A percentile compares a stretch with the other conserved stretches of the same genome.
These are phyloP conservation scores for Haplochromis burtoni DNA, from an alignment of 2,113 vertebrate genomes.

Conservation along the genomic window DNA sequence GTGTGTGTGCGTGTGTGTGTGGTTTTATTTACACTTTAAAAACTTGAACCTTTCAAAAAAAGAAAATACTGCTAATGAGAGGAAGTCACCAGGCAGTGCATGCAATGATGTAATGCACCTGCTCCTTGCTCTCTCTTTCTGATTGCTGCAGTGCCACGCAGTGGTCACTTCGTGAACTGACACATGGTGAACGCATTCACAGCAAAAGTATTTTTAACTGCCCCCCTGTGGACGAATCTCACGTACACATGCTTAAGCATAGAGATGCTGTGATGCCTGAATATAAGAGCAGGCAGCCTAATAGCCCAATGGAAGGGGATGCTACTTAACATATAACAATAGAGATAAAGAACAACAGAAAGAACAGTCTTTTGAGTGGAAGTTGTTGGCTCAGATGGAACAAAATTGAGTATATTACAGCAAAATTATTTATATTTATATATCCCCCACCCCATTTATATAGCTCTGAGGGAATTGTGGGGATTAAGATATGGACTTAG, in stretches of 20 bases:
- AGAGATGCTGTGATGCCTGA: accelerated
- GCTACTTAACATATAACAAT: background rate
- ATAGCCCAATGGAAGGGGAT: background rate
- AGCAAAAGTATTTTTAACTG: background rate
- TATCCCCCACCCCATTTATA: background rate
- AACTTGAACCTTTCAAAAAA: background rate
- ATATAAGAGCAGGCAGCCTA: background rate
- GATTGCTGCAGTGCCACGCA: constrained; percentile 11
- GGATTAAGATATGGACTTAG: background rate
- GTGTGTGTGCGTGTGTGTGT: background rate
- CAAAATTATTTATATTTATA: background rate
- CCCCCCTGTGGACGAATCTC: constrained; percentile 3
- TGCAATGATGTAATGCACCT: constrained; percentile 12
- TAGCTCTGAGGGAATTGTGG: background rate
- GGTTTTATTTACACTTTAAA: background rate
- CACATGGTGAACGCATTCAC: background rate
- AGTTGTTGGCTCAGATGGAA: background rate
- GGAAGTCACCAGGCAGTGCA: background rate
- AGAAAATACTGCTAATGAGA: background rate
- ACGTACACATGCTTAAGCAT: background rate
- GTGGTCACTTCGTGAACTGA: constrained; percentile 24
- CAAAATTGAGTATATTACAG: background rate
- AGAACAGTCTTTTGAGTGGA: background rate
- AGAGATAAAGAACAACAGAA: background rate
- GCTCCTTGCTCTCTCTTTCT: background rate